Percentiles rank a stretch among this genome's conserved stretches.
Evolutionary conservation across 2,113 vertebrate genomes (phyloP).

Genomic region (Paramisgurnus dabryanus): DNA sequence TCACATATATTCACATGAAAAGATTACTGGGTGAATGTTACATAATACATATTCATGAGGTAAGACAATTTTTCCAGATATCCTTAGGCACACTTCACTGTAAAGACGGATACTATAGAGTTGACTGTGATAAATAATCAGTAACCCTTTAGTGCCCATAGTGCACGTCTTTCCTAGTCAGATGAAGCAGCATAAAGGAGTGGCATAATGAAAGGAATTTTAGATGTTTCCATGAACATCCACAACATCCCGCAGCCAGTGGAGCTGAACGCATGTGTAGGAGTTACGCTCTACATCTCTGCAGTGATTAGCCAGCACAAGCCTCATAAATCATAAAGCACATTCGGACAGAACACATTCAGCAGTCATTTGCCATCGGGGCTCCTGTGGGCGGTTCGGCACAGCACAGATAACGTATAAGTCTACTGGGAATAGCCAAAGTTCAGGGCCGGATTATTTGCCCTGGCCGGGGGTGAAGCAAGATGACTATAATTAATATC

Average conservation of each 20-base stretch:
- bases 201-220: conserved; percentile 25
- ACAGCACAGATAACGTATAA: conserved; percentile 21
- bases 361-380: conserved; percentile 42
- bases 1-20: too few species aligned
- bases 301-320: conserved; percentile 59
- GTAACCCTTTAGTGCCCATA: background rate
- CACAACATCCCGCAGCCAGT: conserved; percentile 29
- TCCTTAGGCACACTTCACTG: too few species aligned
- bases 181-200: conserved; percentile 1
- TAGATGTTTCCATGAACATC: conserved; percentile 12
- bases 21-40: too few species aligned
- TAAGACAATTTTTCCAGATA: too few species aligned
- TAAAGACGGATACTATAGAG: background rate
- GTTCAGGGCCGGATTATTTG: conserved; percentile 65
- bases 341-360: conserved; percentile 38
- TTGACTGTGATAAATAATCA: background rate
- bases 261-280: conserved; percentile 26
- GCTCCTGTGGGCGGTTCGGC: conserved; percentile 42
- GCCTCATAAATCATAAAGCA: conserved; percentile 74
- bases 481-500: conserved; percentile 74
- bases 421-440: conserved; percentile 61
- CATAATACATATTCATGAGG: too few species aligned
- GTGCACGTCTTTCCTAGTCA: background rate
- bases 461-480: conserved; percentile 58
- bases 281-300: conserved; percentile 59